Evolutionary conservation across 2,113 vertebrate genomes (phyloP), one percentile per base, ranked within the genome.

Genomic region (Hylia prasina): DNA sequence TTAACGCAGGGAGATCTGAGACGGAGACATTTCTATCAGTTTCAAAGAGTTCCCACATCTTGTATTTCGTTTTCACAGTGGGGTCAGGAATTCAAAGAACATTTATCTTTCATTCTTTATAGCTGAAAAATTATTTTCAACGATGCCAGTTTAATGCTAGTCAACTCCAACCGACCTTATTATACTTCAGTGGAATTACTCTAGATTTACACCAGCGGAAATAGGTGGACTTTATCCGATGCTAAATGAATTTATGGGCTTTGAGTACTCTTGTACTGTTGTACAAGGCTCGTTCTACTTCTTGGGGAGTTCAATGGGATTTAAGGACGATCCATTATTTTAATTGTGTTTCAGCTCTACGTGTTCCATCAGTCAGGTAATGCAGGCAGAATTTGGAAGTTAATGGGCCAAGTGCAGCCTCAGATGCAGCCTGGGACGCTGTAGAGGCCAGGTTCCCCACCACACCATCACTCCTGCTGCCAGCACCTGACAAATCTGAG

Each of bases 381-480:
- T 20, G 40, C 58, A 65, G 58, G 23, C 86, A 76, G 87, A 72
- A 60, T 95, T 87, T 86, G 63, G 82, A 60, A 84, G 65, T 92
- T 94, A 96, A 94, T 91, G 84, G 81, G 54, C 80, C 88, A 93
- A 64, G 47, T 7, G 58, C 44, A 25, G 37, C 40, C 68, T 54
- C 35, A 35, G 88, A 20, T 64, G 73, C 37, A 82, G 33, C 81
- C 40, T 37, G 72, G 64, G 85, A 75, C 66, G 76, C 47, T 50
- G 44, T 11, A 54, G 86, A 83, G 91, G n/a, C 45, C 88, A 68
- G 48, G 61, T 22, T 4, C 9, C 58, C 45, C 27, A 27, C 35
- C 14, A 57, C 42, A 71, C 88, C 89, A 97, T 96, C 94, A 91
- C 35, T 97, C 90, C 91, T 94, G 54, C 79, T 87, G 66, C 87